These are phyloP conservation scores for Remorina albescens DNA, from an alignment of 2,797 vertebrate genomes.

Conservation along the genomic window DNA sequence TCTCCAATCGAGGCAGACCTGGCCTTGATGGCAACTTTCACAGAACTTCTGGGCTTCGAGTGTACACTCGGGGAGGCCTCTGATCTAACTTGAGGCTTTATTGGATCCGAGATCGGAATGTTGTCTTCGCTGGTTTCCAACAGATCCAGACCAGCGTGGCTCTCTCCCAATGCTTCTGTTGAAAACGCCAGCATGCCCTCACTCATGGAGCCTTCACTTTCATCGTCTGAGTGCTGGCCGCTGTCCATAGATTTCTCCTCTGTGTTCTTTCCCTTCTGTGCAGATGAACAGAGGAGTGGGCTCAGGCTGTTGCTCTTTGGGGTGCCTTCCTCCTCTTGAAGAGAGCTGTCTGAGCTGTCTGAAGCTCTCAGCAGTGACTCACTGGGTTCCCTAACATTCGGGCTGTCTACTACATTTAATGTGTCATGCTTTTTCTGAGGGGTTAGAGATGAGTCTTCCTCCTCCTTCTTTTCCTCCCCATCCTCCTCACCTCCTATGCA, in stretches of 20 bases:
- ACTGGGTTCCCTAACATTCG: not conserved
- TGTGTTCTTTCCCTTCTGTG: slow-evolving; percentile 66
- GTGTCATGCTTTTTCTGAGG: slow-evolving; percentile 55
- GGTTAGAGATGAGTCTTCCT: slow-evolving; percentile 49
- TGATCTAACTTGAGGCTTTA: slow-evolving; percentile 23
- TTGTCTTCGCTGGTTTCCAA: slow-evolving; percentile 61
- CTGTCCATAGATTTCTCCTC: slow-evolving; percentile 88
- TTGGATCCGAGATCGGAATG: slow-evolving; percentile 32
- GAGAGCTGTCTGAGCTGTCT: slow-evolving; percentile 14
- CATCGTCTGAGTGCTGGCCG: slow-evolving; percentile 79
- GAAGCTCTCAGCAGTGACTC: slow-evolving; percentile 18
- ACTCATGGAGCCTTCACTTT: slow-evolving; percentile 72
- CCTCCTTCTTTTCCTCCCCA: slow-evolving; percentile 46
- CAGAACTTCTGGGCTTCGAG: slow-evolving; percentile 62
- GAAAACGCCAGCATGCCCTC: slow-evolving; percentile 69
- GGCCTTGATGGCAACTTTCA: slow-evolving; percentile 55
- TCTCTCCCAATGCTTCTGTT: slow-evolving; percentile 65
- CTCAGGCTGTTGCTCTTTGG: slow-evolving; percentile 40
- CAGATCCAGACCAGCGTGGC: slow-evolving; percentile 74
- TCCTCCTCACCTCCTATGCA: too few relatives aligned
- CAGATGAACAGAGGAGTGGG: slow-evolving; percentile 33
- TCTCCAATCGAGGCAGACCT: slow-evolving; percentile 85
- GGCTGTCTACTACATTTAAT: not conserved
- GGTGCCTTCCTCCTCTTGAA: slow-evolving; percentile 15
- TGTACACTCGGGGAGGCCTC: not conserved